Base-by-base conservation (phyloP, 2,113 vertebrate genomes). In the Grantiella picta region DNA sequence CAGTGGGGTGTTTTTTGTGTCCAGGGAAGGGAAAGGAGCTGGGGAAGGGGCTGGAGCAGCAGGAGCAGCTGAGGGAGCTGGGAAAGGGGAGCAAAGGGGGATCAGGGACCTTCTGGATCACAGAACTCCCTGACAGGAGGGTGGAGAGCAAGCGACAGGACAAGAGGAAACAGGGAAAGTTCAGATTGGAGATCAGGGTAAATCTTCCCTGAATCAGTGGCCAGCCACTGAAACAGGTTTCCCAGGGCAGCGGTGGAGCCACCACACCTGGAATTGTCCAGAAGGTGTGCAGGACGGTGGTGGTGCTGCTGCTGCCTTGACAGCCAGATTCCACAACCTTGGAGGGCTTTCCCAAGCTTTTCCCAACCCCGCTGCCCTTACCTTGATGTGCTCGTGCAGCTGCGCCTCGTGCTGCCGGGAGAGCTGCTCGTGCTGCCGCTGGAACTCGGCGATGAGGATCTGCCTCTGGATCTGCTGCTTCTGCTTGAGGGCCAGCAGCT, bases 401-500 rank as follows among this genome's bases (percentile, higher is more conserved):
- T 99, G 99, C 15, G 97, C 99, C 97, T 99, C 99, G 4, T 99
- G 99, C 95, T 99, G 99, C 77, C 99, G 97, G 0, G 99, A 99
- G 71, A 99, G 98, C 97, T 99, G 99, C 81, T 99, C 99, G 2
- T 99, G 99, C 80, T 99, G 99, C 94, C 99, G 97, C 98, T 99
- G 99, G 97, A 99, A 99, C 98, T 99, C 99, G 0, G 99, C 99
- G 1, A 99, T 99, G 87, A 99, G 99, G 47, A 99, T 97, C 98
- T 99, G 99, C 52, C 99, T 97, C 98, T 99, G 99, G 83, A 99
- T 99, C 97, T 99, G 99, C 98, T 99, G 99, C 93, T 99, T 99
- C 98, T 99, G 99, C 94, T 99, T 99, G 33, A 99, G 98, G 0
- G 98, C 98, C 97, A 99, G 98, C 28, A 99, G 99, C 97, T 99